These are phyloP conservation scores for Choreutis nemorana DNA, from an alignment of 2,888 invertebrate genomes.

Conservation along the genomic window DNA sequence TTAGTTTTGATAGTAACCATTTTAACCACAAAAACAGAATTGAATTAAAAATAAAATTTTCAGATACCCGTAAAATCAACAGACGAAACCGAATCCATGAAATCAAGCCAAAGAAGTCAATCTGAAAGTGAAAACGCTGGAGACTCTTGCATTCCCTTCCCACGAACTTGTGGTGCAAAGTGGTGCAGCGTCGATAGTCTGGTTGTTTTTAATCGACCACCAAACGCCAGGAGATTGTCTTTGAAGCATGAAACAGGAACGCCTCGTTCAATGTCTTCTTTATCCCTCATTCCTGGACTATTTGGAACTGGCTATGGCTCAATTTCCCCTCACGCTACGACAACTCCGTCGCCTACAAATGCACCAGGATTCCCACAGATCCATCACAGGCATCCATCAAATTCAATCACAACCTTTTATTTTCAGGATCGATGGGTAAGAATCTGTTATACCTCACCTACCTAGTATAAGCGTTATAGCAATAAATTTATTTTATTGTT, in stretches of 20 bases:
- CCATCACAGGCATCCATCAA: slow-evolving; percentile 57
- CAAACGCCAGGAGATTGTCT: slow-evolving; percentile 72
- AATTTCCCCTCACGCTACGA: slow-evolving; percentile 56
- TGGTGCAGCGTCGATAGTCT: slow-evolving; percentile 89
- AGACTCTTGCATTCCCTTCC: slow-evolving; percentile 92
- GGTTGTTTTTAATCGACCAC: slow-evolving; percentile 85
- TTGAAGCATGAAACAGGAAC: slow-evolving; percentile 76
- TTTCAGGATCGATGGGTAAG: slow-evolving; percentile 77
- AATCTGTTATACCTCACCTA: slow-evolving; percentile 5
- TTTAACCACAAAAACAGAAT: too few species aligned
- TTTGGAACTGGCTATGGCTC: slow-evolving; percentile 43
- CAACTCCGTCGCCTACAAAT: slow-evolving; percentile 59
- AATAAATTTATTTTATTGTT: not conserved
- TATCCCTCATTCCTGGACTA: slow-evolving; percentile 41
- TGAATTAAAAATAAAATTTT: too few species aligned
- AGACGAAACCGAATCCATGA: slow-evolving; percentile 57
- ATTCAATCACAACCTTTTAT: slow-evolving; percentile 80
- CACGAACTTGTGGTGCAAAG: slow-evolving; percentile 90
- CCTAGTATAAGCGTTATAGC: not conserved
- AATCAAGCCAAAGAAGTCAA: slow-evolving; percentile 53
- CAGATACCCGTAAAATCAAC: slow-evolving; percentile 66
- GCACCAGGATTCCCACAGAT: slow-evolving; percentile 53
- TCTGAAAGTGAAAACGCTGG: slow-evolving; percentile 60
- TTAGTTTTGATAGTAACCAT: too few species aligned
- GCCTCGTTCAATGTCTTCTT: slow-evolving; percentile 66